These are phyloP conservation scores for Enoplosus armatus DNA, from an alignment of 2,797 vertebrate genomes.

Conservation along the genomic window DNA sequence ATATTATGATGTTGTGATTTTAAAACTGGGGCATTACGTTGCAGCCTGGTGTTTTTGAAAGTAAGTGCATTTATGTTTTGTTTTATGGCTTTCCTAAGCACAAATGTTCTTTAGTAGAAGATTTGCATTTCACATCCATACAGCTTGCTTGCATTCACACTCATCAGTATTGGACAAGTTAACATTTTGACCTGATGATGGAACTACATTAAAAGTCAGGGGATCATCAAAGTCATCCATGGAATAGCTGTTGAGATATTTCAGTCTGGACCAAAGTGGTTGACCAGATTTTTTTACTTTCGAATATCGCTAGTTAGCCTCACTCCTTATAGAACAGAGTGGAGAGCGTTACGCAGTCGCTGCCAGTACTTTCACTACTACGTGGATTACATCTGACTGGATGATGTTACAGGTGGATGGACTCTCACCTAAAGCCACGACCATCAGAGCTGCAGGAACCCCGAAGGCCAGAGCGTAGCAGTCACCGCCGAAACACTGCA, in stretches of 20 bases:
- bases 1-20: not conserved
- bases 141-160: not conserved
- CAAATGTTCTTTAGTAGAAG: not conserved
- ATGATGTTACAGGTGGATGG: not conserved
- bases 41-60: not conserved
- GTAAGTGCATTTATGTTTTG: not conserved
- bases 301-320: not conserved
- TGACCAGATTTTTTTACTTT: not conserved
- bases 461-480: slow-evolving; percentile 97
- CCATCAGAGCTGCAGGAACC: slow-evolving; percentile 93
- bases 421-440: slow-evolving; percentile 91
- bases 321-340: not conserved
- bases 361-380: not conserved
- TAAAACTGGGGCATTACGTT: not conserved
- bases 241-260: no score
- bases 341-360: not conserved
- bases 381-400: not conserved
- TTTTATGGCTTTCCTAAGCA: not conserved
- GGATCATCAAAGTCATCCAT: no score
- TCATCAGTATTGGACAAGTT: no score
- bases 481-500: slow-evolving; percentile 94
- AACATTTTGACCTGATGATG: no score
- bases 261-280: no score
- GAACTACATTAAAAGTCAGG: no score
- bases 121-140: not conserved